phyloP scores from a whole-genome alignment of 2,888 invertebrate genomes.

The Aporophyla nigra region DNA sequence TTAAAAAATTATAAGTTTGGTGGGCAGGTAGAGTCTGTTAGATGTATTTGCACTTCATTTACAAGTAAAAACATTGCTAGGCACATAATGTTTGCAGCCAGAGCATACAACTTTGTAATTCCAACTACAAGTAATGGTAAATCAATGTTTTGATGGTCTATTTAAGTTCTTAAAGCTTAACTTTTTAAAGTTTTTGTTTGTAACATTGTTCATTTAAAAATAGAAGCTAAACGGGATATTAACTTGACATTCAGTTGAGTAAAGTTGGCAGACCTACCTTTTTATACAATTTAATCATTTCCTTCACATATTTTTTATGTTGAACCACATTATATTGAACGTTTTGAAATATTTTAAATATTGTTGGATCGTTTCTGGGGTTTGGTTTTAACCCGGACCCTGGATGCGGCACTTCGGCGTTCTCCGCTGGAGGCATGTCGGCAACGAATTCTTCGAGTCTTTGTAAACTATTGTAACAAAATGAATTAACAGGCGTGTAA shows the following conservation, averaged over 20 bases:
- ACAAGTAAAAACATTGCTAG: not conserved
- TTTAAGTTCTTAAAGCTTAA: no score
- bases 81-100: not conserved
- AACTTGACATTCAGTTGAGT: not conserved
- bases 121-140: not conserved
- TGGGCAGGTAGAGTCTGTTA: not conserved
- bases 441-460: not conserved
- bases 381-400: slow-evolving; percentile 79
- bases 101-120: not conserved
- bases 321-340: slow-evolving; percentile 92
- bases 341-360: slow-evolving; percentile 91
- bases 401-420: slow-evolving; percentile 72
- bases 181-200: not conserved
- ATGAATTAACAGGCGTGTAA: not conserved
- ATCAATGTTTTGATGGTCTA: not conserved
- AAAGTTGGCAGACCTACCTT: slow-evolving; percentile 86
- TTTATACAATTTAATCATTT: slow-evolving; percentile 91
- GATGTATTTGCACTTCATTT: not conserved
- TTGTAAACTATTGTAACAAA: not conserved
- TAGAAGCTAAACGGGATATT: not conserved
- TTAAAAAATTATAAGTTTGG: not conserved
- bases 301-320: slow-evolving; percentile 92
- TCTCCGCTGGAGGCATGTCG: slow-evolving; percentile 78
- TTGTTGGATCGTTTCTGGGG: slow-evolving; percentile 83
- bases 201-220: not conserved